Base-by-base conservation (phyloP, 2,888 invertebrate genomes). In the Xestia ashworthii region DNA sequence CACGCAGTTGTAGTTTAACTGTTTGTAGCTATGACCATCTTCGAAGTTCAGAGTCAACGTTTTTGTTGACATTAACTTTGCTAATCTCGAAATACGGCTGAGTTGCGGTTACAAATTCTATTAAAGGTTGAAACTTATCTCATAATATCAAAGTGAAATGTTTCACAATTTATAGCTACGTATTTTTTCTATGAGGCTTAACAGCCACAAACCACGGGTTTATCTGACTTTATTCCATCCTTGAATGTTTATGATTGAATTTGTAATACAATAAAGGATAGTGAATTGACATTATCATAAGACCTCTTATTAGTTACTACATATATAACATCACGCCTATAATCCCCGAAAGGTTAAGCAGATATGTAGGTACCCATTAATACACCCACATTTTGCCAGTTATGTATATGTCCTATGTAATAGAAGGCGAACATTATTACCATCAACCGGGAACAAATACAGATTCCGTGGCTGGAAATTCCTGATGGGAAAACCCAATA, bases 51-150 rank as follows among this genome's bases (percentile, higher is more conserved):
- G 6, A 65, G 38, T 60, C 44, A n/a, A 60, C 38, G 80, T 83
- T 80, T 83, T 64, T 82, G 75, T 74, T 74, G 74, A 71, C 64
- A 74, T 74, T 71, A 74, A 80, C 79, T 83, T 79, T 74, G 48
- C 68, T 74, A 60, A 82, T 79, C 83, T 82, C 79, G 64, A 80
- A 79, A 71, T 71, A 80, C 48, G 74, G 53, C 11, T 80, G n/a
- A 66, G 79, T 64, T 74, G 22, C 46, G 79, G 79, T 74, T 78
- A 46, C 19, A 68, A 83, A 71, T 79, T 71, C 64, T 62, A 71
- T 74, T 64, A 64, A 53, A 81, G 22, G 48, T 48, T 80, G 11
- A 58, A 83, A 83, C 67, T 80, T 83, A 74, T 82, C 76, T 72
- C 44, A 70, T 82, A 74, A 55, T 16, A 71, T 58, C 55, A 62